Base-by-base conservation (phyloP, 2,113 vertebrate genomes). In the Rhagologus leucostigma region DNA sequence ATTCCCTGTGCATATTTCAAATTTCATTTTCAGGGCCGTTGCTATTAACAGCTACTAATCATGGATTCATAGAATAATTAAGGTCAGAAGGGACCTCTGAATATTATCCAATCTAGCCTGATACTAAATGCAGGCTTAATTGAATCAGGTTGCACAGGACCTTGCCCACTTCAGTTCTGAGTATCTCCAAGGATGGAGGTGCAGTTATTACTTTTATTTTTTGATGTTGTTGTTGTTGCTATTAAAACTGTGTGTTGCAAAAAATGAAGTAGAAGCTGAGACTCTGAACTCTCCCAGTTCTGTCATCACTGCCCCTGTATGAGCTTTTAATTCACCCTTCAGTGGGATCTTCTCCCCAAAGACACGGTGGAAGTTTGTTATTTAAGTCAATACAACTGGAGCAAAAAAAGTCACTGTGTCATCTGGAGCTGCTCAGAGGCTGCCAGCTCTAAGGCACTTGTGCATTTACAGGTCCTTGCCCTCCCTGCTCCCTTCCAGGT, bases 31-130 rank as follows among this genome's bases (percentile, higher is more conserved):
- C 85, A 76, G 22, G 27, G 37, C 8, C 0, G 0, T 56, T 80
- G 32, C 24, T 92, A 85, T 90, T 88, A 94, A 80, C 71, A 75
- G 70, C 75, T 73, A 80, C 82, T 97, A 94, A 94, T 87, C 49
- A 73, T 53, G 19, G 29, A 93, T 91, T 91, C 74, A 90, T 50
- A 93, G 75, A 94, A 76, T 88, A 93, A 95, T 90, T 94, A 90
- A 92, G 49, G 67, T 95, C 90, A 88, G 85, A 80, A 87, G 49
- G 49, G 90, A 92, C 20, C 41, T 88, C 75, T 77, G 41, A 29
- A 60, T 85, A 33, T 73, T 92, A 69, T 65, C 67, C 90, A 85
- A 65, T 65, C 41, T 64, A 93, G 6, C 26, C 41, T 85, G n/a
- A 37, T 94, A 67, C 23, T 79, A 94, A 90, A 63, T 73, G 10